Base-by-base conservation (phyloP, 2,888 invertebrate species). In the Caenorhabditis panamensis region DNA sequence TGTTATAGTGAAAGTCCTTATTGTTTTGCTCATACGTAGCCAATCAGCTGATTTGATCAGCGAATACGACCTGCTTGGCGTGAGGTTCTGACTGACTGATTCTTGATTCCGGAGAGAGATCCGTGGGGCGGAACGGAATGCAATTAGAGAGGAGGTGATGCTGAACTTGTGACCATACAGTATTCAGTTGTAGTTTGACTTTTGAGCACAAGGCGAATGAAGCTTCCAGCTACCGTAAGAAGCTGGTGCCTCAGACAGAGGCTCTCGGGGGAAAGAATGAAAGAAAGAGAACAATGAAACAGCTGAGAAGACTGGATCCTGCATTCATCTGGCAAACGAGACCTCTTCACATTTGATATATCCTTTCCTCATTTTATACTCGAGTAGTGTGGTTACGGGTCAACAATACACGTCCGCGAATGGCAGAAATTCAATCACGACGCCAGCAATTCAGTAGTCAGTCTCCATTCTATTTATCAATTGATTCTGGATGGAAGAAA, bases 261-360 rank as follows among this genome's bases (percentile, higher is more conserved):
- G 31, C 31, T 31, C 13, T 13, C 13, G 44, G 8, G 44, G 5
- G 13, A 31, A 67, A 47, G 47, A 16, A 22, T 18, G 31, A 16
- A 8, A 24, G 24, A 18, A 31, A 16, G 49, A 20, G 37, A 53
- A 61, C 51, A 69, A 69, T 61, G 51, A 58, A 68, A 59, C 41
- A 31, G 31, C 31, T 4, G 31, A 31, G 31, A 31, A 9, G 31
- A 31, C 9, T 31, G 31, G 31, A 31, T 4, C 5, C 5, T 6
- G 31, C 9, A 9, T 6, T 31, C 31, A 4, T 4, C 5, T 4
- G 31, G 31, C 31, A 31, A 4, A 6, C 31, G 31, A 20, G 51
- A 31, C 31, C 31, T 31, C 31, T 31, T 31, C 31, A 31, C 31
- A 31, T 31, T 9, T 31, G 31, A 31, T 31, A 49, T 49, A 26